Percentiles rank a stretch among this genome's conserved stretches.
phyloP scores from a whole-genome alignment of 2,888 invertebrate species.

The Peribatodes rhomboidaria region DNA sequence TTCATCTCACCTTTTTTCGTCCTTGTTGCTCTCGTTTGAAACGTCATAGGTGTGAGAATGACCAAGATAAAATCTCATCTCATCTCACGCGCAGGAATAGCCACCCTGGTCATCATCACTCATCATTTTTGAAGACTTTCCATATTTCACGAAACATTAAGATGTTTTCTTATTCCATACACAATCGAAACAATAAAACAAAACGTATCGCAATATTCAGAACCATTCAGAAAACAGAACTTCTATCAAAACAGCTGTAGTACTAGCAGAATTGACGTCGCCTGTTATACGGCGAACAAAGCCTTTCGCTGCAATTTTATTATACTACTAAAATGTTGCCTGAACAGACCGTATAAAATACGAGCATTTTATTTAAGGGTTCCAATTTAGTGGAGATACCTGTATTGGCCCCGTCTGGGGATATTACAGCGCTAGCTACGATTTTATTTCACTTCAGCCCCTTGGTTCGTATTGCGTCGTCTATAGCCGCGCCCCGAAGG shows the following conservation, averaged over 20 bases:
- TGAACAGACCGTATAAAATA: slow-evolving; percentile 57
- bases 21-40: too few species aligned
- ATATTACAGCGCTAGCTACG: slow-evolving; percentile 72
- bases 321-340: slow-evolving; percentile 58
- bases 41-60: too few species aligned
- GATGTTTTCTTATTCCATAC: background rate
- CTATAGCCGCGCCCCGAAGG: slow-evolving; percentile 47
- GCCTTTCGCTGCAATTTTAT: slow-evolving; percentile 47
- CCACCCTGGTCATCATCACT: too few species aligned
- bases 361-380: slow-evolving; percentile 71
- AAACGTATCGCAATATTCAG: slow-evolving; percentile 3
- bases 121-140: too few species aligned
- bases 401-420: slow-evolving; percentile 74
- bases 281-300: slow-evolving; percentile 35
- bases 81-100: too few species aligned
- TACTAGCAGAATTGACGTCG: slow-evolving; percentile 32
- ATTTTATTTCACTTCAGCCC: slow-evolving; percentile 77
- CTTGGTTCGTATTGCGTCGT: slow-evolving; percentile 63
- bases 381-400: slow-evolving; percentile 77
- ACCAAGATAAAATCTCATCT: too few species aligned
- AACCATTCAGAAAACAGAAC: slow-evolving; percentile 33
- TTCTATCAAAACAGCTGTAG: slow-evolving; percentile 38
- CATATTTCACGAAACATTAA: too few species aligned
- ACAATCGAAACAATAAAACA: background rate
- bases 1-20: too few species aligned